Conservation (phyloP, 2,113 vertebrate genomes). For the Trematomus loennbergii region DNA sequence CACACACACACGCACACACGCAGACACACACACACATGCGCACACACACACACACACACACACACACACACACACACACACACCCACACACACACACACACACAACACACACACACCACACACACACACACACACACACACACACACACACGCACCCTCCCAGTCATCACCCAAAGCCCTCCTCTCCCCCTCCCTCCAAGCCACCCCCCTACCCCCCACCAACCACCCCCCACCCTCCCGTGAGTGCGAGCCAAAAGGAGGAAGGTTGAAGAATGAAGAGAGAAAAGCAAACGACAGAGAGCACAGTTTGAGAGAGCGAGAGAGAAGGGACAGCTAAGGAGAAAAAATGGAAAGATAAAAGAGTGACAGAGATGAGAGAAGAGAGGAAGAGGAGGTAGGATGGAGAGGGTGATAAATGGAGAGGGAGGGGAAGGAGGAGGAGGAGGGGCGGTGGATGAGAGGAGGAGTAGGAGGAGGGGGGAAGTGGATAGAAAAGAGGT, state of each 20-base stretch:
- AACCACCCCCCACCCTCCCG: slow-evolving; percentile 29
- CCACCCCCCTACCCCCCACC: background rate
- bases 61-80: too few relatives aligned
- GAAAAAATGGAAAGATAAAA: slow-evolving; percentile 62
- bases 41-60: too few relatives aligned
- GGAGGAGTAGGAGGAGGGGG: slow-evolving; percentile 35
- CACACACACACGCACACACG: too few relatives aligned
- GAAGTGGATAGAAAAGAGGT: slow-evolving; percentile 66
- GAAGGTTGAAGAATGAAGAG: slow-evolving; percentile 55
- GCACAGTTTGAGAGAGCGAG: slow-evolving; percentile 46
- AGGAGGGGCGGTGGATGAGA: slow-evolving; percentile 60
- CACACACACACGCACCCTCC: too few relatives aligned
- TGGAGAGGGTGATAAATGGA: slow-evolving; percentile 56
- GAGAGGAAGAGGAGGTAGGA: slow-evolving; percentile 43
- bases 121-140: too few relatives aligned
- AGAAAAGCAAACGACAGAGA: slow-evolving; percentile 60
- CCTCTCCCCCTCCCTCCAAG: too few relatives aligned
- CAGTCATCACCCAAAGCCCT: too few relatives aligned
- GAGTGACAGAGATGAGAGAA: slow-evolving; percentile 54
- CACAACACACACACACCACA: too few relatives aligned
- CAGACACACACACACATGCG: too few relatives aligned
- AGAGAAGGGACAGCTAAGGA: slow-evolving; percentile 38
- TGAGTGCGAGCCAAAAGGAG: slow-evolving; percentile 54
- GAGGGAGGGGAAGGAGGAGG: slow-evolving; percentile 71
- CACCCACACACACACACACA: too few relatives aligned